Evolutionary conservation across 2,113 vertebrate genomes (phyloP), one percentile per base, ranked within the genome.

Genomic region (Galemys pyrenaicus): DNA sequence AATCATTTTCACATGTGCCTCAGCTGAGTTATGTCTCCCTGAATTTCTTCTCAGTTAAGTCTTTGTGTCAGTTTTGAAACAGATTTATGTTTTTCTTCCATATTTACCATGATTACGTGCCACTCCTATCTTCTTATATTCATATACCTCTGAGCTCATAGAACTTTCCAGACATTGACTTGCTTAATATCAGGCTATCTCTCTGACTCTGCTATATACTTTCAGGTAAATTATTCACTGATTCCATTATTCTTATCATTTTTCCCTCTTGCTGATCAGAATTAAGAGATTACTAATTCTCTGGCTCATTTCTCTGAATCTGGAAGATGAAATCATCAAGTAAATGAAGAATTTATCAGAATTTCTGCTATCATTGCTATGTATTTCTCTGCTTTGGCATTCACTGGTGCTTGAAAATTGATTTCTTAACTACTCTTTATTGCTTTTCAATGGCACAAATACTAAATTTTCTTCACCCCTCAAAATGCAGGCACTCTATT

Each of bases 11-110:
- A 70, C 3, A 71, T n/a, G 54, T 46, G 49, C 41, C 65, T 51
- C 71, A 71, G 11, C 46, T 37, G 73, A 91, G 20, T 71, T 58
- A 70, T 9, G 6, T 60, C 65, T 92, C 19, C 30, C 17, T 30
- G 44, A 20, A 83, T 83, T 79, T 84, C 54, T 83, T 87, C 71
- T 92, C 80, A 94, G 37, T 67, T 92, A 51, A 37, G 58, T 87
- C 39, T 84, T 92, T 41, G 5, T 85, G 41, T 71, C 67, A 60
- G 9, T 73, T 87, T 95, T 67, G 54, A 81, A 68, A 49, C 49
- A 74, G 35, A 91, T 74, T 78, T 92, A 39, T 78, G 15, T n/a
- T 56, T 41, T 56, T 92, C 51, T 92, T 79, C 49, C 30, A 5
- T 78, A 26, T 83, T 78, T 82, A 19, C 10, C n/a, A 28, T 37